A percentile compares a stretch with the other conserved stretches of the same genome.
These are phyloP conservation scores for Euura lappo DNA, from an alignment of 1,140 invertebrate genomes.

Conservation along the genomic window DNA sequence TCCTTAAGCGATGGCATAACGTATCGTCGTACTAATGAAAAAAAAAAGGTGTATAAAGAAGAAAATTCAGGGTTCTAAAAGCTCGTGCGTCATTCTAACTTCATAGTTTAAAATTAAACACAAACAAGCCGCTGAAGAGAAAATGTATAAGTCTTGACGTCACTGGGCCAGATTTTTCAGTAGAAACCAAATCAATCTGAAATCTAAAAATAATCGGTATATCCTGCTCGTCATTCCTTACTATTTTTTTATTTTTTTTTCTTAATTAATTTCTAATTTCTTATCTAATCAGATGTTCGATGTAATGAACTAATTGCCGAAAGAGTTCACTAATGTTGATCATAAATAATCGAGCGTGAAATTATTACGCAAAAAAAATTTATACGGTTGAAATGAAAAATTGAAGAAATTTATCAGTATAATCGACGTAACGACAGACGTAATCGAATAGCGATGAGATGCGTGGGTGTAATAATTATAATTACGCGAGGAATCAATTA, in stretches of 20 bases:
- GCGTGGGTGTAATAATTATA: neutral
- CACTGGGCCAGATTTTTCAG: neutral
- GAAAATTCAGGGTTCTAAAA: neutral
- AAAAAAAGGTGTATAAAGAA: neutral
- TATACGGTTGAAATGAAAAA: constrained; percentile 6
- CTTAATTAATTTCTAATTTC: neutral
- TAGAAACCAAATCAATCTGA: neutral
- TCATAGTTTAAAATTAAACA: neutral
- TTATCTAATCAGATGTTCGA: no score
- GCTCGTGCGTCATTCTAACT: constrained; percentile 6
- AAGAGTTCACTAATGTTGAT: no score
- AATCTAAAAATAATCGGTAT: neutral
- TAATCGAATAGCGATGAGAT: neutral
- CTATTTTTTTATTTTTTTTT: constrained; percentile 3
- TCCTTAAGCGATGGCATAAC: neutral
- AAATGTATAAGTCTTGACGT: neutral
- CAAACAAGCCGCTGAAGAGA: neutral
- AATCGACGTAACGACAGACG: neutral
- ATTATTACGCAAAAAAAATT: no score
- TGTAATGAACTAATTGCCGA: no score
- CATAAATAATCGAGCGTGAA: no score
- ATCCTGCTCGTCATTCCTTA: neutral
- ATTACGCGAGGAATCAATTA: neutral
- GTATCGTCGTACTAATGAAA: neutral
- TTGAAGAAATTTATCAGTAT: constrained; percentile 13